phyloP scores from a whole-genome alignment of 2,888 invertebrate genomes.

The Hirtodrosophila confusa region DNA sequence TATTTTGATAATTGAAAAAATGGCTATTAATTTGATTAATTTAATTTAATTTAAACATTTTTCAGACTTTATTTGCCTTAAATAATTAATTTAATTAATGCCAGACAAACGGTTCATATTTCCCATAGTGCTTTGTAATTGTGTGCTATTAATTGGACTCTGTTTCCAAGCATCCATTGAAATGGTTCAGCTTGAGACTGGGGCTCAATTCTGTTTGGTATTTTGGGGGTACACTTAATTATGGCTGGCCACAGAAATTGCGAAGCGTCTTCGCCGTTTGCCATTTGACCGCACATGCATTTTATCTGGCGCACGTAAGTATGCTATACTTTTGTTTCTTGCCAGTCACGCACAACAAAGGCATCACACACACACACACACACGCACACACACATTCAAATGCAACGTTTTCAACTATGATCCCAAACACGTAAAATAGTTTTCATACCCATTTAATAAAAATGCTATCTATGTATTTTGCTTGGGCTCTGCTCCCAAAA shows the following conservation, averaged over 20 bases:
- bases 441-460: slow-evolving; percentile 77
- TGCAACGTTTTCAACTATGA: slow-evolving; percentile 34
- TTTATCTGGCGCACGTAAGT: slow-evolving; percentile 73
- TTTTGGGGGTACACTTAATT: too few relatives aligned
- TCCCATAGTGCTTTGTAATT: too few relatives aligned
- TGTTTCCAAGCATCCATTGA: too few relatives aligned
- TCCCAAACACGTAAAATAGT: slow-evolving; percentile 74
- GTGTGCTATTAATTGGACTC: too few relatives aligned
- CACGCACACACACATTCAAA: neutral
- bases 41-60: too few relatives aligned
- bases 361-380: neutral
- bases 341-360: slow-evolving; percentile 42
- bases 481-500: slow-evolving; percentile 9
- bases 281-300: slow-evolving; percentile 58
- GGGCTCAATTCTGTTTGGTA: too few relatives aligned
- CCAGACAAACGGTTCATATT: too few relatives aligned
- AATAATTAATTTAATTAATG: too few relatives aligned
- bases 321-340: slow-evolving; percentile 45
- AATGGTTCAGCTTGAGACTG: too few relatives aligned
- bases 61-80: too few relatives aligned
- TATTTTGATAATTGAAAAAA: too few relatives aligned
- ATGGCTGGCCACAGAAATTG: neutral
- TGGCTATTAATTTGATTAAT: too few relatives aligned
- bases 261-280: slow-evolving; percentile 7
- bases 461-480: slow-evolving; percentile 73